Conservation (phyloP, 2,113 vertebrate genomes). For the Motacilla tschutschensis region DNA sequence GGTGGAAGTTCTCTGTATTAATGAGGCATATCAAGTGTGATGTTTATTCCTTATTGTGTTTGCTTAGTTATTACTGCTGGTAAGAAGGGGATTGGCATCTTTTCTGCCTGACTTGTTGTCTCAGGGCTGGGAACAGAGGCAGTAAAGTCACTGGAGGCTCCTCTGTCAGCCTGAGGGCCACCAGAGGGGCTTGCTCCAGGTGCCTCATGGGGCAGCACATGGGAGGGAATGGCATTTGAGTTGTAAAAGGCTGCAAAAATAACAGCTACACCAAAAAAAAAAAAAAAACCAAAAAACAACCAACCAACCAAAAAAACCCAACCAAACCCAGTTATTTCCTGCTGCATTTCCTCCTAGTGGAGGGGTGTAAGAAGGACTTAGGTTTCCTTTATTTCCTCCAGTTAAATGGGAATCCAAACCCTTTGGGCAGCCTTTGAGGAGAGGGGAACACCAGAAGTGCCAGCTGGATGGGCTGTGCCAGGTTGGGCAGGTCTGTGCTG, state of each 20-base stretch:
- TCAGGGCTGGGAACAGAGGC: not conserved
- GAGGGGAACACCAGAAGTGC: not conserved
- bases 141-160: not conserved
- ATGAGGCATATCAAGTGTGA: not conserved
- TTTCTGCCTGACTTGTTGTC: not conserved
- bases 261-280: not conserved
- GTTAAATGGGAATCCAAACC: not conserved
- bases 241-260: not conserved
- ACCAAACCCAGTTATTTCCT: not conserved
- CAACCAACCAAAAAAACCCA: no score
- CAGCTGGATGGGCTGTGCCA: not conserved
- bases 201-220: not conserved
- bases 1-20: not conserved
- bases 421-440: not conserved
- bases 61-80: not conserved
- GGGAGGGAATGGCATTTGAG: not conserved
- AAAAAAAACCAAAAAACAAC: not conserved
- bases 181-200: accelerated
- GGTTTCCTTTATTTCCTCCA: not conserved
- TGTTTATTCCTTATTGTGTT: not conserved
- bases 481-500: not conserved
- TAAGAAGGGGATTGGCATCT: not conserved
- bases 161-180: not conserved
- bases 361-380: not conserved
- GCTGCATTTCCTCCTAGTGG: not conserved